Base-by-base conservation (phyloP, 1,140 invertebrate species). In the Trichonephila clavata region DNA sequence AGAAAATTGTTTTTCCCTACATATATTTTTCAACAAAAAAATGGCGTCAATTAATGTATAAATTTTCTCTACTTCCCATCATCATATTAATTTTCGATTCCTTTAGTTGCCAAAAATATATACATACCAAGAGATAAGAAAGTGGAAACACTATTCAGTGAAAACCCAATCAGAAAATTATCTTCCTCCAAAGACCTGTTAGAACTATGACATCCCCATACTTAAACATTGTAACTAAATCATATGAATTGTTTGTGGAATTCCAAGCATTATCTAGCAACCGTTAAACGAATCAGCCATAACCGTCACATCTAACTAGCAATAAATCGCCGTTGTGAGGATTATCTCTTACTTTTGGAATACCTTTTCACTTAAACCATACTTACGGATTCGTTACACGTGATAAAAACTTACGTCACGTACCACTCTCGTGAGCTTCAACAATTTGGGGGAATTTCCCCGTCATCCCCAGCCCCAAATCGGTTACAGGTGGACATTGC, bases 221-320 rank as follows among this genome's bases (percentile, higher is more conserved):
- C 18, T 77, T 20, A n/a, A 24, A 68, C 24, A 24, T 1, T 68
- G 65, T n/a, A 77, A 18, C 71, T 77, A 77, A 77, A 77, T 77
- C 71, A 77, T 77, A 13, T 32, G 71, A 39, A 32, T 77, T 77
- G 27, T 39, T 77, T 77, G 16, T 18, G 27, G 27, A 32, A 32
- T 20, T 5, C 32, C 39, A 14, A 18, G 3, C 16, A 24, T 39
- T 77, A 77, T 77, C 71, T 13, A 77, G 32, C 27, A 27, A 77
- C 68, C 71, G 71, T 77, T 77, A 77, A 77, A 77, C 18, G 32
- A 39, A 32, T 20, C 32, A 77, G 71, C 71, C 32, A 77, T 77
- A 77, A 77, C 32, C 14, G 71, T 77, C 71, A 77, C 3, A 32
- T 7, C 24, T 13, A 18, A 77, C 27, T 39, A 27, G 14, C 32